phyloP scores from a whole-genome alignment of 2,888 invertebrate genomes.

The Caenorhabditis zanzibari region DNA sequence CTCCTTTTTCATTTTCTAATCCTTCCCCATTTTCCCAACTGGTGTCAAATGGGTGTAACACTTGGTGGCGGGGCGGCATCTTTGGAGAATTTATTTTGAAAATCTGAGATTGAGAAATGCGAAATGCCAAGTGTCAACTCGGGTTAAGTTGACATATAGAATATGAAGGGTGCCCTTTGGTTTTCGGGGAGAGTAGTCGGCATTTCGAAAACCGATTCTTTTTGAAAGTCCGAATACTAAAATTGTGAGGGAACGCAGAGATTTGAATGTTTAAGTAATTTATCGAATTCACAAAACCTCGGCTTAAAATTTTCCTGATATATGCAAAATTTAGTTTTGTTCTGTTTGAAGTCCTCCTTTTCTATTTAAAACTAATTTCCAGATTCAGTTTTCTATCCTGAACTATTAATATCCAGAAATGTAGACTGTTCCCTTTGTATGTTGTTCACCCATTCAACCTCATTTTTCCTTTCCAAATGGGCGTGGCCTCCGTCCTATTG shows the following conservation, averaged over 20 bases:
- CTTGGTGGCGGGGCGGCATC: neutral
- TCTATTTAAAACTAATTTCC: no score
- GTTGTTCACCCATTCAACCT: no score
- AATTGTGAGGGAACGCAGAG: neutral
- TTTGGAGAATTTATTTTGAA: constrained; percentile 31
- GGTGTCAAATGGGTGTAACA: constrained; percentile 36
- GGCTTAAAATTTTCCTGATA: no score
- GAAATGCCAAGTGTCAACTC: constrained; percentile 35
- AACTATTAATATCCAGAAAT: no score
- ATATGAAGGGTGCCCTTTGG: constrained; percentile 16
- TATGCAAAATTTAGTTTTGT: no score
- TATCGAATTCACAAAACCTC: no score
- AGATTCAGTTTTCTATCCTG: no score
- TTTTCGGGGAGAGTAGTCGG: neutral
- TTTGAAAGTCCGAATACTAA: neutral
- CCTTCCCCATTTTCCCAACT: constrained; percentile 23
- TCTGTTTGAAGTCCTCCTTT: neutral
- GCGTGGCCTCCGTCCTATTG: neutral
- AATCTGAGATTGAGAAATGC: constrained; percentile 15
- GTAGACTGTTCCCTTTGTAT: no score
- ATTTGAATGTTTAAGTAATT: neutral
- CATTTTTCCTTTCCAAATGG: neutral
- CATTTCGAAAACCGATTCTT: constrained; percentile 4
- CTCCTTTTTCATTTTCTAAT: constrained; percentile 24
- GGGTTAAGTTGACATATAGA: constrained; percentile 43